Base-by-base conservation (phyloP, 1,140 invertebrate species). In the Colletes gigas region DNA sequence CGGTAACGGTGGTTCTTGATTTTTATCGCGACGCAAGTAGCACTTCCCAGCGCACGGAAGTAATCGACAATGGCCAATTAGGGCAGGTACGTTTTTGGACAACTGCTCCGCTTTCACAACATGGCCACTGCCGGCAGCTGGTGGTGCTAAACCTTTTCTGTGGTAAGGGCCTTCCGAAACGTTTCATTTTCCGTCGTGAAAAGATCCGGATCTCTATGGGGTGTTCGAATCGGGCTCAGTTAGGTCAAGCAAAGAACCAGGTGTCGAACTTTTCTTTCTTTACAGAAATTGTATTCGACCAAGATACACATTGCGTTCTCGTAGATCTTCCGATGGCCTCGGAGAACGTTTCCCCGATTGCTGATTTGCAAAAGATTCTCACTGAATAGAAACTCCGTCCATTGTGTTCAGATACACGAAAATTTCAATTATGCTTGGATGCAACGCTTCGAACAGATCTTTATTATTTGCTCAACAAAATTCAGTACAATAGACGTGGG, bases 61-160 rank as follows among this genome's bases (percentile, higher is more conserved):
- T 39, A 62, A 63, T 68, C 66, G 79, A 75, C 83, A 84, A 74
- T 78, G 79, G 74, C 30, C 84, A 86, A 84, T 86, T 84, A 84
- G 79, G 71, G 44, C 70, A 79, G 60, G 70, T 74, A 76, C 72
- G 68, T 76, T 70, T 83, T 57, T 76, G 83, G 75, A 55, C 68
- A 83, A 84, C 72, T 78, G 82, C 55, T 66, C 72, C 74, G 71
- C 82, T 86, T 86, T 87, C 85, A 82, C 85, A 83, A 83, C 63
- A 78, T 78, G 83, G 68, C 72, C 55, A 83, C 69, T 50, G 60
- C 17, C 17, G 60, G 74, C 85, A 85, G 82, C 85, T 85, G 85
- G 52, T 41, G 41, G 3, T 59, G 54, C 1, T 44, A 59, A 63
- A 76, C 57, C 77, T 83, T 83, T 79, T 80, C 54, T 65, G 5